These are phyloP conservation scores for Anagrus nilaparvatae DNA, from an alignment of 1,140 invertebrate species.

Conservation along the genomic window DNA sequence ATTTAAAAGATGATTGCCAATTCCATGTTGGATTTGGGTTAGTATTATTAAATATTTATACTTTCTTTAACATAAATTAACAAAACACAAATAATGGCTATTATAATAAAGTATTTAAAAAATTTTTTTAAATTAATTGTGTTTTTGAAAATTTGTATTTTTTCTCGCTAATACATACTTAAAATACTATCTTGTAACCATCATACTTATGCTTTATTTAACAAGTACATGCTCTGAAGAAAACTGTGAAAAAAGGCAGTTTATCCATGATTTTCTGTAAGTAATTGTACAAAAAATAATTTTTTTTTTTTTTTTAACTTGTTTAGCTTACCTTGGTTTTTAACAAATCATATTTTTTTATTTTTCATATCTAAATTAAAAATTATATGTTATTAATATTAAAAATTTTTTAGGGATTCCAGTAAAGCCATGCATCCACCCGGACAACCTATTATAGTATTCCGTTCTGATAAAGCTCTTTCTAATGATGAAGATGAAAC, in stretches of 20 bases:
- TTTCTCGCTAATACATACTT: too few species aligned
- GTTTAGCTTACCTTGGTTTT: background rate
- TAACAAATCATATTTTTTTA: background rate
- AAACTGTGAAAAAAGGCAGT: conserved; percentile 38
- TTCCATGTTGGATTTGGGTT: conserved; percentile 92
- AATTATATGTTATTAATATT: background rate
- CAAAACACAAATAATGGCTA: background rate
- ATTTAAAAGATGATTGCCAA: conserved; percentile 90
- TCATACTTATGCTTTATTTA: conserved; percentile 23
- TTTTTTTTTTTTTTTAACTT: background rate
- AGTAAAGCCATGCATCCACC: conserved; percentile 74
- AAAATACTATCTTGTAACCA: background rate
- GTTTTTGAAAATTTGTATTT: background rate
- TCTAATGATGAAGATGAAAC: conserved; percentile 76
- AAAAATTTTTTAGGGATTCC: conserved; percentile 33
- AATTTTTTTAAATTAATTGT: conserved; percentile 3
- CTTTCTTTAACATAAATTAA: background rate
- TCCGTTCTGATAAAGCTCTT: conserved; percentile 64
- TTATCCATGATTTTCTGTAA: conserved; percentile 34
- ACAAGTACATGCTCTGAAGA: conserved; percentile 38
- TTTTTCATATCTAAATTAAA: conserved; percentile 1
- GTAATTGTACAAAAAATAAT: conserved; percentile 21
- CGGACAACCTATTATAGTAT: conserved; percentile 66
- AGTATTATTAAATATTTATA: conserved; percentile 26
- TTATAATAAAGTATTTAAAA: conserved; percentile 8